Evolutionary conservation across 2,888 invertebrate genomes (phyloP).

Genomic region (Ochlodes sylvanus): DNA sequence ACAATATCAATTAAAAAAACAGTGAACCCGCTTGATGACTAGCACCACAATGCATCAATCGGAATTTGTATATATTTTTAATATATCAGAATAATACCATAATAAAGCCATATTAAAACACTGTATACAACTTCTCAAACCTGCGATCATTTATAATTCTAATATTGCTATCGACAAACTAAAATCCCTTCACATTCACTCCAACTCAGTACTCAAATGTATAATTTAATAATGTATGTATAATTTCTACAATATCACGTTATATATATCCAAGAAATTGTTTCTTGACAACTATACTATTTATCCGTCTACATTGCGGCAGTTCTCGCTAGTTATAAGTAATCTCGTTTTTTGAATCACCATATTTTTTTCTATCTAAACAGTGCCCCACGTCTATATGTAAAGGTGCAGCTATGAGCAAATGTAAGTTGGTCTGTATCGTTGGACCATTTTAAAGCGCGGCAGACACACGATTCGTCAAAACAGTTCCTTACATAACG

Average conservation of each 20-base stretch:
- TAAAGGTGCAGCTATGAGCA: slow-evolving; percentile 78
- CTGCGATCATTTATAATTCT: slow-evolving; percentile 11
- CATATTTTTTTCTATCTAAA: slow-evolving; percentile 63
- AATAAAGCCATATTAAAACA: background rate
- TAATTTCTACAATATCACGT: slow-evolving; percentile 47
- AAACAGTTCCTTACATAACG: slow-evolving; percentile 30
- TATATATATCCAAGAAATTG: slow-evolving; percentile 35
- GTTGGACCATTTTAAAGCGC: slow-evolving; percentile 70
- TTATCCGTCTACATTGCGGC: slow-evolving; percentile 62
- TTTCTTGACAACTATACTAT: slow-evolving; percentile 40
- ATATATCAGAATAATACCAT: too few species aligned
- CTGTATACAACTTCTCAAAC: slow-evolving; percentile 30
- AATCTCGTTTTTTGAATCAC: slow-evolving; percentile 38
- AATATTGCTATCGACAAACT: slow-evolving; percentile 34
- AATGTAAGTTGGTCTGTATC: slow-evolving; percentile 66
- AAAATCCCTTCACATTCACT: slow-evolving; percentile 12
- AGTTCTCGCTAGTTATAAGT: slow-evolving; percentile 71
- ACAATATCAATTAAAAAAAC: too few species aligned
- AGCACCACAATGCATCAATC: too few species aligned
- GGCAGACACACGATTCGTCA: slow-evolving; percentile 48
- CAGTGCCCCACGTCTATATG: slow-evolving; percentile 69
- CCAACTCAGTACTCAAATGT: slow-evolving; percentile 12
- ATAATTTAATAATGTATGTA: slow-evolving; percentile 33
- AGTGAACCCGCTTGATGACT: too few species aligned
- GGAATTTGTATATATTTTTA: background rate